Conservation (phyloP, 30 jellyfish, hydroid and myxozoan genomes). For the Mastigias papua region DNA sequence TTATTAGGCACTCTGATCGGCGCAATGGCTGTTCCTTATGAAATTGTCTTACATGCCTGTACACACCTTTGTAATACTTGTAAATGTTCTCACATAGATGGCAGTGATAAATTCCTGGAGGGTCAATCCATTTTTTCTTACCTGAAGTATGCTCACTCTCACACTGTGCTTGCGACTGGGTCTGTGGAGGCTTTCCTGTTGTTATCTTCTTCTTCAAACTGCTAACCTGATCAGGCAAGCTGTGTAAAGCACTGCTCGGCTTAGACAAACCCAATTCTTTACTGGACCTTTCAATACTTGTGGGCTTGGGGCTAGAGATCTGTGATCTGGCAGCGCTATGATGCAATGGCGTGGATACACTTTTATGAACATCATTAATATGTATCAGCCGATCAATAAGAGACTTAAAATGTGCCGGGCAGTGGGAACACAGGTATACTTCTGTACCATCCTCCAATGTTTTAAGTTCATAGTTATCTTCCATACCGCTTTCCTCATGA, state of each 20-base stretch:
- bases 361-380: constrained; percentile 24
- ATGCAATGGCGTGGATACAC: not conserved
- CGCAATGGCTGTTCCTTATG: not conserved
- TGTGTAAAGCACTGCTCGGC: not conserved
- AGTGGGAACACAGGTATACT: constrained; percentile 23
- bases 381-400: constrained; percentile 47
- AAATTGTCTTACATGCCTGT: not conserved
- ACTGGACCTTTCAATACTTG: not conserved
- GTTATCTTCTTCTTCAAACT: not conserved
- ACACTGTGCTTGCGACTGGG: not conserved
- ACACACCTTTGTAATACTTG: not conserved
- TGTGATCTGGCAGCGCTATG: not conserved
- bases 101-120: not conserved
- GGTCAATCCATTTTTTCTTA: not conserved
- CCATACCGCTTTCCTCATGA: not conserved
- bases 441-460: not conserved
- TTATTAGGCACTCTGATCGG: not conserved
- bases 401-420: constrained; percentile 12
- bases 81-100: not conserved
- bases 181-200: not conserved
- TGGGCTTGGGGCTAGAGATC: not conserved
- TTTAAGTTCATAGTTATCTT: not conserved
- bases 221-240: not conserved
- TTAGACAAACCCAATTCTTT: not conserved
- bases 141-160: not conserved